Conservation (phyloP, 1,140 invertebrate genomes). For the Spodoptera frugiperda region DNA sequence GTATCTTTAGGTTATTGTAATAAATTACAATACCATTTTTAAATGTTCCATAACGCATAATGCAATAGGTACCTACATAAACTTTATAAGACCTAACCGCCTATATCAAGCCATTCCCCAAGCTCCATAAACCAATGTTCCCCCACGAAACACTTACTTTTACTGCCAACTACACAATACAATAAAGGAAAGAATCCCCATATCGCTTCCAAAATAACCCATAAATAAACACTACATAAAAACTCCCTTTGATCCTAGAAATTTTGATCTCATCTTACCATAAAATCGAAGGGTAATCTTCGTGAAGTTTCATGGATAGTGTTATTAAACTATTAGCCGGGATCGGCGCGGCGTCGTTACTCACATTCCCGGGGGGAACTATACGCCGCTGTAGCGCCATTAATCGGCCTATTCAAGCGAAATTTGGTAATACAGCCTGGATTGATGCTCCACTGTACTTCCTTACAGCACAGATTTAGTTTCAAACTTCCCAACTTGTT, state of each 20-base stretch:
- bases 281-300: constrained; percentile 39
- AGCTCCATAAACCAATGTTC: constrained; percentile 14
- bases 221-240: constrained; percentile 32
- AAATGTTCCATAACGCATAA: too few species aligned
- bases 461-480: too few species aligned
- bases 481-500: too few species aligned
- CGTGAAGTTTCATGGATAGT: constrained; percentile 23
- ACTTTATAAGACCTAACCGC: neutral
- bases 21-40: too few species aligned
- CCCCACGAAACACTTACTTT: constrained; percentile 13
- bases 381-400: constrained; percentile 7
- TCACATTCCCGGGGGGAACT: constrained; percentile 22
- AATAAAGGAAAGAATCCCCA: constrained; percentile 33
- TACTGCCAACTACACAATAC: constrained; percentile 28
- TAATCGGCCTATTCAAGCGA: constrained; percentile 28
- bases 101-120: neutral
- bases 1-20: too few species aligned
- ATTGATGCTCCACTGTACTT: constrained; percentile 18
- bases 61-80: neutral
- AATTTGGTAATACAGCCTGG: constrained; percentile 20
- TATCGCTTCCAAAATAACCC: constrained; percentile 26
- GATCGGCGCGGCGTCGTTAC: constrained; percentile 1
- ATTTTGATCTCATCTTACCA: constrained; percentile 28
- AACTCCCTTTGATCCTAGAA: constrained; percentile 24
- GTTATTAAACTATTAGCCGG: constrained; percentile 37